These are phyloP conservation scores for Panopea generosa DNA, from an alignment of 2,888 invertebrate genomes.

Conservation along the genomic window DNA sequence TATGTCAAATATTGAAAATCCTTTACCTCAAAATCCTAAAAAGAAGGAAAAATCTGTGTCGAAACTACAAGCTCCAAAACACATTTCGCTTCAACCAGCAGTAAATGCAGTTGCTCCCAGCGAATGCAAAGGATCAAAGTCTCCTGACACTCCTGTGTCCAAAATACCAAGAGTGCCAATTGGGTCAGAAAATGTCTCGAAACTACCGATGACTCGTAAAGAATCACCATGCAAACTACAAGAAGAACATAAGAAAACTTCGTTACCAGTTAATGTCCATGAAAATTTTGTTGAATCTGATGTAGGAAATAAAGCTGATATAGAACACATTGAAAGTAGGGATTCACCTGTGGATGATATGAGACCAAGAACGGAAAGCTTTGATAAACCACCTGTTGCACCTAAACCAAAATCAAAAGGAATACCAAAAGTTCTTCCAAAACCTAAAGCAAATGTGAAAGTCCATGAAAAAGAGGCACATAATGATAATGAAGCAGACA, in stretches of 20 bases:
- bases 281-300: not conserved
- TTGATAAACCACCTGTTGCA: conserved; percentile 59
- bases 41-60: conserved; percentile 32
- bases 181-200: conserved; percentile 13
- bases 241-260: not conserved
- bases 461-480: not conserved
- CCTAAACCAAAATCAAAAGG: conserved; percentile 63
- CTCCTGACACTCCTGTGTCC: conserved; percentile 5
- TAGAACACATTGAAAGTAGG: too few species aligned
- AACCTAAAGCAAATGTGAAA: conserved; percentile 36
- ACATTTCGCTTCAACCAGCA: conserved; percentile 5
- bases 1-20: too few species aligned
- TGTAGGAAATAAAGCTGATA: not conserved
- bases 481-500: not conserved
- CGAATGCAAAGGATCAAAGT: too few species aligned
- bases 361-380: conserved; percentile 51
- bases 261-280: not conserved
- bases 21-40: conserved; percentile 10
- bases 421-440: conserved; percentile 50
- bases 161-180: conserved; percentile 14
- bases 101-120: not conserved
- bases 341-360: conserved; percentile 9
- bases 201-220: conserved; percentile 29
- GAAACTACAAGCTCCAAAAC: conserved; percentile 37
- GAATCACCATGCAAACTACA: not conserved